Evolutionary conservation across 1,140 invertebrate species (phyloP).

Genomic region (Nebria ingens): DNA sequence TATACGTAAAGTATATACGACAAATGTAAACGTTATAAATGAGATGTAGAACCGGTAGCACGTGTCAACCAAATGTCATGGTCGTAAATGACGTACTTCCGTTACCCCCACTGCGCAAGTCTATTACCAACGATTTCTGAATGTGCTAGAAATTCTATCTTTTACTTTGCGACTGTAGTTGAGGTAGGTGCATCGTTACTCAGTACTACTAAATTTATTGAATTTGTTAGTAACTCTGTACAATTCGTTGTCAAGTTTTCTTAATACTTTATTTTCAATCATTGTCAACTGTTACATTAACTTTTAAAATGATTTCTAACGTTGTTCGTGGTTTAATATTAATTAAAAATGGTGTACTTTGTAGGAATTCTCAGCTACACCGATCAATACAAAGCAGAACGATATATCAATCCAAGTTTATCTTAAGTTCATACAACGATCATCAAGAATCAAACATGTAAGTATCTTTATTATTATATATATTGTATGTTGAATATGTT

Average conservation of each 20-base stretch:
- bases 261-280: too few species aligned
- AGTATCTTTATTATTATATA: background rate
- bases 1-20: too few species aligned
- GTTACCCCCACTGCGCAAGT: background rate
- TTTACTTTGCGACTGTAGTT: constrained; percentile 2
- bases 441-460: constrained; percentile 2
- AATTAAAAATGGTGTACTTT: constrained; percentile 5
- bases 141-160: background rate
- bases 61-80: background rate
- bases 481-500: too few species aligned
- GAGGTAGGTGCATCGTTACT: background rate
- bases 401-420: background rate
- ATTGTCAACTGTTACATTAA: too few species aligned
- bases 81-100: background rate
- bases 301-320: too few species aligned
- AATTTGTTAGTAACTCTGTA: background rate
- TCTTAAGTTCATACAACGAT: background rate
- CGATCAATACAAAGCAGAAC: background rate
- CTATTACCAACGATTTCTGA: background rate
- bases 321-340: too few species aligned
- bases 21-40: too few species aligned
- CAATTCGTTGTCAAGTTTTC: too few species aligned
- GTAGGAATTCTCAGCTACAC: background rate
- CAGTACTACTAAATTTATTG: background rate
- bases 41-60: background rate